Conservation (phyloP, 2,888 invertebrate species). For the Polydrusus pterygomalis region DNA sequence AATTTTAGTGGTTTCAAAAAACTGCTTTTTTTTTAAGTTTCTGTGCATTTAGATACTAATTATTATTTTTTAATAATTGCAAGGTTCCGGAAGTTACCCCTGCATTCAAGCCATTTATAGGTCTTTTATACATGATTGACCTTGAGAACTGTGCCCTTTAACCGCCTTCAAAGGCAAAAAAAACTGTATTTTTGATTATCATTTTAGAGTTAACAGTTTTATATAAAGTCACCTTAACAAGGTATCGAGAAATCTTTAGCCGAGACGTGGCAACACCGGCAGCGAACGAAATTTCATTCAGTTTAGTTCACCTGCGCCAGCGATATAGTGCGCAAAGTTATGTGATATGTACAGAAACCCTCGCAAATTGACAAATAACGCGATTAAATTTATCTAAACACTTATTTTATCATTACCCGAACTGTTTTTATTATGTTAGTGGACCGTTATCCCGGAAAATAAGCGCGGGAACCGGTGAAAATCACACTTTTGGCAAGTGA, state of each 20-base stretch:
- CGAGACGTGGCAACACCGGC: conserved; percentile 25
- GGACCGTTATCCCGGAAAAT: conserved; percentile 10
- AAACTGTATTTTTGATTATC: no score
- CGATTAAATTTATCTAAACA: conserved; percentile 40
- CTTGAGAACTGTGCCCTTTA: no score
- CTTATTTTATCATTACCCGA: conserved; percentile 26
- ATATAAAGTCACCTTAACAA: conserved; percentile 15
- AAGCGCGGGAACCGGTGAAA: conserved; percentile 27
- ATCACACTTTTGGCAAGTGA: conserved; percentile 31
- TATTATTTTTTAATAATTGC: no score
- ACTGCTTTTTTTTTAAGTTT: no score
- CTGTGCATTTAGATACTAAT: no score
- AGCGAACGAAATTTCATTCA: conserved; percentile 4
- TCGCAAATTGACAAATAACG: conserved; percentile 34
- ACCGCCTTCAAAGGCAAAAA: no score
- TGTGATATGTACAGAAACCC: conserved; percentile 43
- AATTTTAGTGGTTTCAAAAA: no score
- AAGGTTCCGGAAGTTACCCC: no score
- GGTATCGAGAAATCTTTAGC: neutral
- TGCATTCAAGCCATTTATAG: no score
- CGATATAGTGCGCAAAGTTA: conserved; percentile 33
- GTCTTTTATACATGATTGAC: no score
- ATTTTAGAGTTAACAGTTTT: no score
- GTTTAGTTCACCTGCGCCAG: conserved; percentile 41
- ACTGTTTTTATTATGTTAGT: conserved; percentile 42